Conservation (phyloP, 2,113 vertebrate species). For the Sander lucioperca region DNA sequence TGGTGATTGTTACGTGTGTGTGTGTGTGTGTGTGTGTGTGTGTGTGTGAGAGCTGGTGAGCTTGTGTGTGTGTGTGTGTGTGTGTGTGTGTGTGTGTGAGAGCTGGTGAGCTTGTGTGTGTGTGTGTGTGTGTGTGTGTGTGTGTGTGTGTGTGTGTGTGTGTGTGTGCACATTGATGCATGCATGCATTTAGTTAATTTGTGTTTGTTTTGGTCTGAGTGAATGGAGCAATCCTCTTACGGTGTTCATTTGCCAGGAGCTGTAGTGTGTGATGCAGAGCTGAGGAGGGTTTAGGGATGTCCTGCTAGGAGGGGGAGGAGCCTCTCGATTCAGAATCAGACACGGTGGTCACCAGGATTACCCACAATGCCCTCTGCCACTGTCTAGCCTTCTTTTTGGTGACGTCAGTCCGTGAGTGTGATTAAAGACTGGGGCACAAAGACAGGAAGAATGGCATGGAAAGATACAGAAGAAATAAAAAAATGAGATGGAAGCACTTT, state of each 20-base stretch:
- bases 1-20: background rate
- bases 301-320: slow-evolving; percentile 40
- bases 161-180: background rate
- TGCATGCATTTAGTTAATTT: slow-evolving; percentile 12
- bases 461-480: slow-evolving; percentile 5
- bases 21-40: too few species aligned
- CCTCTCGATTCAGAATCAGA: slow-evolving; percentile 37
- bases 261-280: slow-evolving; percentile 13
- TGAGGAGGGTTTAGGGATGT: slow-evolving; percentile 47
- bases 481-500: slow-evolving; percentile 10
- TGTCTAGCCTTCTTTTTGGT: slow-evolving; percentile 44
- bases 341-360: slow-evolving; percentile 57
- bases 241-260: slow-evolving; percentile 12
- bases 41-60: too few species aligned
- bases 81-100: background rate
- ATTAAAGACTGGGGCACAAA: slow-evolving; percentile 17
- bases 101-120: background rate
- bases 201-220: background rate
- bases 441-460: slow-evolving; percentile 2
- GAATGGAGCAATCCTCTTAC: slow-evolving; percentile 60
- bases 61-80: background rate
- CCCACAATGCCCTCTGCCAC: slow-evolving; percentile 26
- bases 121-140: background rate
- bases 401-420: slow-evolving; percentile 38
- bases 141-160: background rate